Percentiles rank a stretch among this genome's conserved stretches.
phyloP scores from a whole-genome alignment of 2,888 invertebrate genomes.

The Leptinotarsa juncta region DNA sequence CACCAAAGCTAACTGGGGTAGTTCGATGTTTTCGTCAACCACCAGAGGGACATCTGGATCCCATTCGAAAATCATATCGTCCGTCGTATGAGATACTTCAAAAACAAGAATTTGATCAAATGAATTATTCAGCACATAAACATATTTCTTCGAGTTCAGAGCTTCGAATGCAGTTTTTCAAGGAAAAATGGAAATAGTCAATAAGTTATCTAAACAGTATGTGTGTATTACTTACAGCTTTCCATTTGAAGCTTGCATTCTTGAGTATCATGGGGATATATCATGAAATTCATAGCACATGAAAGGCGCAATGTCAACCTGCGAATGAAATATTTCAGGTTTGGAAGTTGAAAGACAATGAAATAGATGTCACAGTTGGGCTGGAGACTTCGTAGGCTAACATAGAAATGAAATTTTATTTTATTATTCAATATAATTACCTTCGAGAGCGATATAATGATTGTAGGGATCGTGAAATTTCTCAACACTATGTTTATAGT shows the following conservation, averaged over 20 bases:
- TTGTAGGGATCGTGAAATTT: too few relatives aligned
- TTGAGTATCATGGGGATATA: slow-evolving; percentile 95
- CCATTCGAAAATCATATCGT: slow-evolving; percentile 95
- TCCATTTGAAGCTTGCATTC: slow-evolving; percentile 95
- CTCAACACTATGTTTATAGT: too few relatives aligned
- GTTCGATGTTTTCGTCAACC: slow-evolving; percentile 89
- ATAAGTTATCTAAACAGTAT: background rate
- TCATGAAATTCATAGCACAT: slow-evolving; percentile 94
- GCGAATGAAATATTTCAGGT: slow-evolving; percentile 49
- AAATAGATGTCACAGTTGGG: too few relatives aligned
- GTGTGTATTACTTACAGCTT: slow-evolving; percentile 80
- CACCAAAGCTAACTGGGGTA: slow-evolving; percentile 87
- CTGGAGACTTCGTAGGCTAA: too few relatives aligned
- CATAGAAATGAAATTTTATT: too few relatives aligned
- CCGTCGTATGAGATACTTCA: slow-evolving; percentile 92
- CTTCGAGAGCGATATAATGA: too few relatives aligned
- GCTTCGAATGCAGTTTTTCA: too few relatives aligned
- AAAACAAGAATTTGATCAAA: slow-evolving; percentile 29
- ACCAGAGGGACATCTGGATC: slow-evolving; percentile 90
- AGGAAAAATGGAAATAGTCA: too few relatives aligned
- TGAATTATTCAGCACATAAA: too few relatives aligned
- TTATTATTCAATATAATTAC: too few relatives aligned
- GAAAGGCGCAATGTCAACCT: slow-evolving; percentile 86
- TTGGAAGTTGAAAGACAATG: too few relatives aligned
- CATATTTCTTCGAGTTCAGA: too few relatives aligned